Percentiles rank a stretch among this genome's conserved stretches.
phyloP scores from a whole-genome alignment of 2,113 vertebrate genomes.

The Pongo pygmaeus region DNA sequence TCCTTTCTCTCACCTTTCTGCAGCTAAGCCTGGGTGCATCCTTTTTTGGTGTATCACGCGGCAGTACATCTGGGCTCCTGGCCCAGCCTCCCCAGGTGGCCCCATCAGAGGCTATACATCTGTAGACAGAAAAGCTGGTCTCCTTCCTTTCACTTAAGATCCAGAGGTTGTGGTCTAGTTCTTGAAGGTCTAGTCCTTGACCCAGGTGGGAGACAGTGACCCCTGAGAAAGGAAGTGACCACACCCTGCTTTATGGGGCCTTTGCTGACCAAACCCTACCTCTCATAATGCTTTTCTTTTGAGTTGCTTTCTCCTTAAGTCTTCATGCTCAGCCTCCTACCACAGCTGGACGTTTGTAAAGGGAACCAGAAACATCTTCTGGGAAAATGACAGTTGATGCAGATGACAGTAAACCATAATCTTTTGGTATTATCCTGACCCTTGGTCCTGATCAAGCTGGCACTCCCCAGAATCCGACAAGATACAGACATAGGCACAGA shows the following conservation, averaged over 20 bases:
- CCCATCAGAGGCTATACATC: background rate
- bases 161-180: background rate
- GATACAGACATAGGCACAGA: background rate
- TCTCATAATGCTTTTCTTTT: background rate
- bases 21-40: too few relatives aligned
- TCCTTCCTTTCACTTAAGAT: background rate
- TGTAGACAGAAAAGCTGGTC: background rate
- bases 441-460: background rate
- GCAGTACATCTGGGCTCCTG: background rate
- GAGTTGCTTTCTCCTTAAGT: background rate
- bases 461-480: background rate
- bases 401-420: background rate
- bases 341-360: background rate
- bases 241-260: background rate
- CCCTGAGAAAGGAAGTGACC: background rate
- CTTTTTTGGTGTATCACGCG: background rate
- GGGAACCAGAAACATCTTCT: background rate
- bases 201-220: background rate
- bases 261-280: background rate
- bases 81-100: background rate
- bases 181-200: background rate
- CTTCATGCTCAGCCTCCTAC: background rate
- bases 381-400: background rate
- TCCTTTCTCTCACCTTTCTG: background rate
- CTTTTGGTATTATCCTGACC: background rate